phyloP scores from a whole-genome alignment of 2,113 vertebrate species.

The Lepus europaeus region DNA sequence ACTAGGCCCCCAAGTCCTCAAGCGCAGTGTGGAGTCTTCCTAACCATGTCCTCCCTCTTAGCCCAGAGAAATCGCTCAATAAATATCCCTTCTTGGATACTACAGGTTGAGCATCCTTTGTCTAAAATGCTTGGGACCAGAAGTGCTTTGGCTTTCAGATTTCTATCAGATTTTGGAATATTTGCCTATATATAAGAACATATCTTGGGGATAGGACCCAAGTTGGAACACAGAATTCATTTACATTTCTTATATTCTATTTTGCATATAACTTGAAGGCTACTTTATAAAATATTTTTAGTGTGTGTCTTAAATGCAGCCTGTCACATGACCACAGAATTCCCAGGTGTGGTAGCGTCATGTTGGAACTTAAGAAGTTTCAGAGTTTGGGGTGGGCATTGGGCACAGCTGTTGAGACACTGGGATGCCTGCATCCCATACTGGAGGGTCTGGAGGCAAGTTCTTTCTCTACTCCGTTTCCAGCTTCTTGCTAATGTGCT shows the following conservation, averaged over 20 bases:
- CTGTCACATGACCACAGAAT: not conserved
- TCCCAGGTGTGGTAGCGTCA: not conserved
- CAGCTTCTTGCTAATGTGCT: too few relatives aligned
- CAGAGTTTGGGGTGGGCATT: not conserved
- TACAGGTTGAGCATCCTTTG: not conserved
- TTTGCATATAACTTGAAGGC: not conserved
- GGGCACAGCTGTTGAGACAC: too few relatives aligned
- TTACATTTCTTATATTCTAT: not conserved
- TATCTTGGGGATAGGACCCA: not conserved
- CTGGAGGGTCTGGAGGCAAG: too few relatives aligned
- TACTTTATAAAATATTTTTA: not conserved
- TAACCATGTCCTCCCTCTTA: not conserved
- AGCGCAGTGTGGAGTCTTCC: not conserved
- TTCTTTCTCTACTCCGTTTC: too few relatives aligned
- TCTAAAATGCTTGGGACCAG: not conserved
- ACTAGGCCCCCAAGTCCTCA: not conserved
- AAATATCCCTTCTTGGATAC: not conserved
- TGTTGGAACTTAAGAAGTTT: too few relatives aligned
- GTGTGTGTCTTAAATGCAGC: not conserved
- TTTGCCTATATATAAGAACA: not conserved
- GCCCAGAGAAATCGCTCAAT: not conserved
- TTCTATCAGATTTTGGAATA: not conserved
- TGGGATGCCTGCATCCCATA: too few relatives aligned
- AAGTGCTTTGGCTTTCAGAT: not conserved
- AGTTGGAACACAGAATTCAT: not conserved